phyloP scores from a whole-genome alignment of 2,888 invertebrate genomes.

The Limnephilus rhombicus region DNA sequence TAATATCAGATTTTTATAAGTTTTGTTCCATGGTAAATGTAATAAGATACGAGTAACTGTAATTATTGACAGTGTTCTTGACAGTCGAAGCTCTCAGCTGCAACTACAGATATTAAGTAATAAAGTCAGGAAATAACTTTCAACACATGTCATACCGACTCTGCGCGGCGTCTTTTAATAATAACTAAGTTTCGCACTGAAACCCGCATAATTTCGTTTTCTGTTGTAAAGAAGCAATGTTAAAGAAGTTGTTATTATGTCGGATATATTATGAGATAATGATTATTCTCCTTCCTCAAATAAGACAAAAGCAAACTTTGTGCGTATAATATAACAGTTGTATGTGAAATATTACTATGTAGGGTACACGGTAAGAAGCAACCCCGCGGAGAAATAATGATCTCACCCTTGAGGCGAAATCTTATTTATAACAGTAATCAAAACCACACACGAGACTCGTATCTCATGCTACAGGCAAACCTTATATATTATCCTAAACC shows the following conservation, averaged over 20 bases:
- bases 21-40: not conserved
- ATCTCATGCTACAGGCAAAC: not conserved
- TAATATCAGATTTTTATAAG: not conserved
- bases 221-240: not conserved
- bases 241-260: not conserved
- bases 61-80: no score
- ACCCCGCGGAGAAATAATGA: not conserved
- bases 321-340: not conserved
- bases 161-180: not conserved
- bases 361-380: not conserved
- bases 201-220: not conserved
- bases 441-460: not conserved
- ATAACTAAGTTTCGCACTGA: not conserved
- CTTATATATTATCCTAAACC: not conserved
- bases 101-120: not conserved
- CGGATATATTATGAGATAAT: not conserved
- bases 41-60: no score
- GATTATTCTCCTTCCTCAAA: not conserved
- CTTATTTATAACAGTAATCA: conserved; percentile 1
- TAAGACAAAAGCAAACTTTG: not conserved
- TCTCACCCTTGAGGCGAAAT: not conserved
- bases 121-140: not conserved
- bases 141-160: not conserved
- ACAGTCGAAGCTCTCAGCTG: not conserved
- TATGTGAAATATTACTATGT: not conserved